These are phyloP conservation scores for Drosophila kikkawai DNA, from an alignment of 1,140 invertebrate species.

Conservation along the genomic window DNA sequence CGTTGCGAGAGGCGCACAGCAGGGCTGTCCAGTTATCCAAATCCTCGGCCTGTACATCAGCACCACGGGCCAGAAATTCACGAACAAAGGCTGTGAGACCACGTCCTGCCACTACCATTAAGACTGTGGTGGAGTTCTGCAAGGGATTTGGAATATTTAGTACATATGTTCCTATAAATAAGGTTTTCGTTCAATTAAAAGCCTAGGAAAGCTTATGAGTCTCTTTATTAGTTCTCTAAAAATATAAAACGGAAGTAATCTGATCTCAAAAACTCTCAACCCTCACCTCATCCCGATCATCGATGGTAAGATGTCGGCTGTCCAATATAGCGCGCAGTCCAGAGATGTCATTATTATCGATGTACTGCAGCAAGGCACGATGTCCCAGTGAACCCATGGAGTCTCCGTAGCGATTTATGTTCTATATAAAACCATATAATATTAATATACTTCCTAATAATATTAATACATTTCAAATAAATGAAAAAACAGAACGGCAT, in stretches of 20 bases:
- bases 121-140: constrained; percentile 95
- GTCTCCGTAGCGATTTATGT: constrained; percentile 87
- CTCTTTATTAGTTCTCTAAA: neutral
- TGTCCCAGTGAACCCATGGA: constrained; percentile 95
- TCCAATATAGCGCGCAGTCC: constrained; percentile 93
- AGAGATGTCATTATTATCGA: constrained; percentile 91
- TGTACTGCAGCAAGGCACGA: constrained; percentile 91
- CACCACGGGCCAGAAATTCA: constrained; percentile 93
- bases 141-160: constrained; percentile 2
- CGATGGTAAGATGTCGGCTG: constrained; percentile 92
- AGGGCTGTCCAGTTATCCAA: constrained; percentile 97
- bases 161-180: neutral
- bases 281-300: constrained; percentile 95
- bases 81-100: constrained; percentile 93
- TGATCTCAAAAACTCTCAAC: no score
- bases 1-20: constrained; percentile 95
- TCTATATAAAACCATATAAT: constrained; percentile 42
- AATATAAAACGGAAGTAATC: neutral
- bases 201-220: neutral
- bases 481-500: constrained; percentile 18
- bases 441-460: neutral
- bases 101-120: constrained; percentile 94
- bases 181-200: no score
- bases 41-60: constrained; percentile 96
- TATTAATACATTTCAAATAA: neutral